Evolutionary conservation across 2,113 vertebrate genomes (phyloP).

Genomic region (Dunckerocampus dactyliophorus): DNA sequence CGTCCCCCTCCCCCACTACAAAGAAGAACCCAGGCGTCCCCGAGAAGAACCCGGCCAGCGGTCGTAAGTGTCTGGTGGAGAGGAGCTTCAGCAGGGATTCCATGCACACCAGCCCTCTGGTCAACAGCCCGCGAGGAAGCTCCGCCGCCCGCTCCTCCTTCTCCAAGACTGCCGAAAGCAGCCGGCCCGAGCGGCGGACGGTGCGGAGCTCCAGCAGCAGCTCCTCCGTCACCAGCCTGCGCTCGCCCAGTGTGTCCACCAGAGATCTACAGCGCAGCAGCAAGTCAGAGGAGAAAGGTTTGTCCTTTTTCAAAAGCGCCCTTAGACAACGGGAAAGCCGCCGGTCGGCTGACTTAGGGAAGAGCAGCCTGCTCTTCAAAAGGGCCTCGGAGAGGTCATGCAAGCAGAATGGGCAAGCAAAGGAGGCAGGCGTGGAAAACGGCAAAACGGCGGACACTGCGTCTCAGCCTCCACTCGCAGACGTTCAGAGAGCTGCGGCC

Average conservation of each 20-base stretch:
- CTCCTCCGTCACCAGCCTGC: constrained; percentile 90
- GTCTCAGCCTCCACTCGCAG: constrained; percentile 55
- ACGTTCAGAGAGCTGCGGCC: constrained; percentile 39
- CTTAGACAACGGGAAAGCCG: constrained; percentile 92
- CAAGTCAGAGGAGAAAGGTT: constrained; percentile 91
- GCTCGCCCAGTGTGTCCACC: constrained; percentile 75
- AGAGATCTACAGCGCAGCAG: constrained; percentile 82
- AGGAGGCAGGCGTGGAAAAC: constrained; percentile 59
- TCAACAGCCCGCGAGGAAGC: constrained; percentile 71
- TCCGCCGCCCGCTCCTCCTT: constrained; percentile 67
- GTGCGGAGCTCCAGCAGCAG: constrained; percentile 83
- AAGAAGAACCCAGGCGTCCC: constrained; percentile 66
- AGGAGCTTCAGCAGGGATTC: constrained; percentile 83
- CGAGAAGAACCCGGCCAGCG: constrained; percentile 60
- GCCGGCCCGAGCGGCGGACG: constrained; percentile 66
- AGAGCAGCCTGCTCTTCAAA: constrained; percentile 82
- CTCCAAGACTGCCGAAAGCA: constrained; percentile 62
- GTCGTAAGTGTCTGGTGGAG: constrained; percentile 80
- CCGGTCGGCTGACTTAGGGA: constrained; percentile 89
- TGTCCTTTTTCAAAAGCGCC: constrained; percentile 94
- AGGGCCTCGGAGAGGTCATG: constrained; percentile 75
- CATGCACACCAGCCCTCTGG: constrained; percentile 79
- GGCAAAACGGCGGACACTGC: constrained; percentile 37
- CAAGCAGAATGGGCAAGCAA: constrained; percentile 69
- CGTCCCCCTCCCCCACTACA: constrained; percentile 72